Base-by-base conservation (phyloP, 2,113 vertebrate genomes). In the Gadus chalcogrammus region DNA sequence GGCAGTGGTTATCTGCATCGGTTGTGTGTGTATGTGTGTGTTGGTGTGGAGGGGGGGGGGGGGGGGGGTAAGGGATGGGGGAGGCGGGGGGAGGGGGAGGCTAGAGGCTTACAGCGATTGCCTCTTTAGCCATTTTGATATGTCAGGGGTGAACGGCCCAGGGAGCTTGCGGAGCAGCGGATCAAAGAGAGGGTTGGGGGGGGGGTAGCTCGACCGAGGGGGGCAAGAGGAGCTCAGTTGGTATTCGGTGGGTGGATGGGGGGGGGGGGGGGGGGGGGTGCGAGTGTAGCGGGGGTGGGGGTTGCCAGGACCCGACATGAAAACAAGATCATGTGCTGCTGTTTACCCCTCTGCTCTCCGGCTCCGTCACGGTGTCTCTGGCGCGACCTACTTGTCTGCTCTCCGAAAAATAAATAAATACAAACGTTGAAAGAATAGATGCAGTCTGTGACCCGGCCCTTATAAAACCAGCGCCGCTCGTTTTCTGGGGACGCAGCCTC, bases 241-340 rank as follows among this genome's bases (percentile, higher is more conserved):
- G 87, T 84, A 82, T 85, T 87, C 31, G 31, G 31, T 48, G 6
- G 42, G 42, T 48, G 3, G 55, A 12, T 15, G n/a, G n/a, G 55
- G 55, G 83, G 80, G 65, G 65, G 59, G 55, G 13, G 15, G 15
- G 15, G 55, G 15, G 15, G 55, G 83, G 79, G 63, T 64, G 58
- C 79, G 42, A 6, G 64, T 2, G 48, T 74, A 78, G 75, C 70
- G 28, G 48, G 78, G 72, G 81, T 74, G 69, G 74, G 79, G 75
- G 73, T 84, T 89, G 84, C 77, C 86, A 83, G 87, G 83, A 82
- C 85, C 87, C 80, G 85, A 87, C 90, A 89, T 90, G 89, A 92
- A 83, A 80, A 83, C 83, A 92, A 92, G 90, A 92, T 92, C 91
- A 92, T 92, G 91, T 89, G 92, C 85, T 86, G 85, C 87, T 91